Evolutionary conservation across 30 jellyfish, hydroid and myxozoan species (phyloP).

Genomic region (Cassiopea andromeda): DNA sequence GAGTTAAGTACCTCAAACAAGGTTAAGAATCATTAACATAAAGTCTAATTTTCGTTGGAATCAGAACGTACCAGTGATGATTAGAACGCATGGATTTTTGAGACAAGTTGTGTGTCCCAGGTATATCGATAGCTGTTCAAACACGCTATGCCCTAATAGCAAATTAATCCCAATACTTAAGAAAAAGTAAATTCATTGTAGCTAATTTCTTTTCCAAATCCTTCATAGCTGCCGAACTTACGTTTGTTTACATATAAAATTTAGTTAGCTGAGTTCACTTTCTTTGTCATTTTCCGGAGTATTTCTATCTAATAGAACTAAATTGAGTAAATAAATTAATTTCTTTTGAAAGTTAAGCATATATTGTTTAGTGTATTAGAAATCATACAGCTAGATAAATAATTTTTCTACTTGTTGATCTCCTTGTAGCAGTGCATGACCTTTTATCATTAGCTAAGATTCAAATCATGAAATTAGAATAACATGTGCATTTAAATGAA

Average conservation of each 20-base stretch:
- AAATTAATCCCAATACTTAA: neutral
- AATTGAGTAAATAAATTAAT: neutral
- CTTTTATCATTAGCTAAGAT: neutral
- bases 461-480: too few species aligned
- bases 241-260: neutral
- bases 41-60: too few species aligned
- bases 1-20: too few species aligned
- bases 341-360: neutral
- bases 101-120: neutral
- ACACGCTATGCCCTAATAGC: neutral
- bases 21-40: too few species aligned
- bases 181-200: constrained; percentile 34
- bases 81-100: neutral
- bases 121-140: constrained; percentile 37
- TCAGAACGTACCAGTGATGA: neutral
- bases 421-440: neutral
- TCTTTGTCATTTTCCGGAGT: neutral
- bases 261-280: constrained; percentile 31
- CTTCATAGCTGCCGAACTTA: neutral
- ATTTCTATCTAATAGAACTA: neutral
- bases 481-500: too few species aligned
- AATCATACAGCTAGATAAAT: neutral
- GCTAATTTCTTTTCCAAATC: neutral
- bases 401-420: neutral
- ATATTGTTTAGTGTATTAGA: neutral